Base-by-base conservation (phyloP, 1,140 invertebrate species). In the Halesus radiatus region DNA sequence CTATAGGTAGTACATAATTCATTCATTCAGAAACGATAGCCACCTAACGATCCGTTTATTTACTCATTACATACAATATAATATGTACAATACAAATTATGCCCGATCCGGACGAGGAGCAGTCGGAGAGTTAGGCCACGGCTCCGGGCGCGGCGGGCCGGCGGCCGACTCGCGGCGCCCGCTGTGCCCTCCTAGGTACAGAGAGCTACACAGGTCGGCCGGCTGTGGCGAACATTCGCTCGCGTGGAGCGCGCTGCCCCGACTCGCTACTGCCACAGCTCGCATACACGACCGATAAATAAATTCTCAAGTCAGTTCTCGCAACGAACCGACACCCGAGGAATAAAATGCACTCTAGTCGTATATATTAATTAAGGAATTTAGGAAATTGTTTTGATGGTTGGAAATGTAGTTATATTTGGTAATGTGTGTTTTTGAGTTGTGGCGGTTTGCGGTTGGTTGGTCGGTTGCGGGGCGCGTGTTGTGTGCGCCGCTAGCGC, bases 101-200 rank as follows among this genome's bases (percentile, higher is more conserved):
- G 16, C 18, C 62, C 18, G 62, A 66, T 32, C 29, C 62, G 62
- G 16, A 26, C 22, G 22, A 26, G 62, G 62, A 66, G 29, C 37
- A 45, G 37, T 45, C 15, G n/a, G n/a, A n/a, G 10, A 20, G 16
- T 52, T n/a, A 20, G 72, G 53, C 16, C 22, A 29, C 45, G 58
- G 76, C 60, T 68, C 76, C 18, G 37, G 60, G 54, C 54, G 29
- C 74, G 74, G 53, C 54, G 74, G 23, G 15, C 10, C 37, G 62
- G 75, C 75, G 58, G 75, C 75, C 75, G 75, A 26, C 75, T 60
- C 75, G 56, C 75, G 75, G 32, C 68, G 68, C 56, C 75, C 75
- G 32, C 29, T 18, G 32, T 56, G 56, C 75, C 53, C 75, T 50
- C 45, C 60, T 45, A 62, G 56, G 75, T 29, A 29, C 72, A 18